Base-by-base conservation (phyloP, 1,140 invertebrate genomes). In the Mesaphorura yosii region DNA sequence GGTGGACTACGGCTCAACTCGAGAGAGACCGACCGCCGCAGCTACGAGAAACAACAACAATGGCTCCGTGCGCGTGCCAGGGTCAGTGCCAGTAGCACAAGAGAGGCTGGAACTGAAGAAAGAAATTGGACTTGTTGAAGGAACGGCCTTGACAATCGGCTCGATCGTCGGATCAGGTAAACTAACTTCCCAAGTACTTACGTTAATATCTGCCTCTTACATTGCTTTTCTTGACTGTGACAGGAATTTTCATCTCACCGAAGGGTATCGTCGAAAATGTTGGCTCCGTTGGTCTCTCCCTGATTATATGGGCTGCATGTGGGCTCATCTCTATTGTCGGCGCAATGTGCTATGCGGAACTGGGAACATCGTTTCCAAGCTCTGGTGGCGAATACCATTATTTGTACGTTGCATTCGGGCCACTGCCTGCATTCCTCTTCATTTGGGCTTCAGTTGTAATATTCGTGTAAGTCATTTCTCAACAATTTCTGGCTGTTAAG, bases 341-440 rank as follows among this genome's bases (percentile, higher is more conserved):
- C 15, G 75, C 78, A 0, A 60, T 79, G 28, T 78, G 76, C 58
- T 81, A 98, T 69, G 91, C 93, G 1, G 94, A 98, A 78, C 74
- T 98, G 45, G 94, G 93, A 77, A 79, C 88, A 70, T 84, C 85
- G 78, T 87, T 88, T 62, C 84, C 84, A 6, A 91, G 91, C 68
- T 94, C 89, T n/a, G 95, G 95, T 4, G 94, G 93, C 2, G 93
- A 98, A 74, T 98, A 98, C 69, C 89, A 89, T 0, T 98, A 98
- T 66, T 92, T 98, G 7, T 45, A 34, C n/a, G 82, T 89, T 66
- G 84, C 89, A 0, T 89, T 95, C 73, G 86, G 95, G 29, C 77
- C 84, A 3, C 70, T 97, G n/a, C 87, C 87, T 0, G 84, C 90
- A 0, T 98, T 98, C 70, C 72, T 97, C 0, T 97, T 92, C 64